These are phyloP conservation scores for Timandra comae DNA, from an alignment of 2,888 invertebrate species.

Conservation along the genomic window DNA sequence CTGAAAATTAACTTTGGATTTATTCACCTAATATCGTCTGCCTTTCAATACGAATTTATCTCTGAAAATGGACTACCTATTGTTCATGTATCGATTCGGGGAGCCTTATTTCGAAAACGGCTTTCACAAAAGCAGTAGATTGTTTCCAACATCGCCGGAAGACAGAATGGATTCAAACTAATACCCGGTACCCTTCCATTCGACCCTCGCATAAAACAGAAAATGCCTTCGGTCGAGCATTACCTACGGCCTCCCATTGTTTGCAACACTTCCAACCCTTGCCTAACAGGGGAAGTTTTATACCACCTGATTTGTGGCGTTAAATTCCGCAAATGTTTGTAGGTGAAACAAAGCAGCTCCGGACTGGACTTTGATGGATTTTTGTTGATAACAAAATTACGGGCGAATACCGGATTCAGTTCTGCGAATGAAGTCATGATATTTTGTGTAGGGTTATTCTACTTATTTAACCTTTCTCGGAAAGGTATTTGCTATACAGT, in stretches of 20 bases:
- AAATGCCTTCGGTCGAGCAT: conserved; percentile 60
- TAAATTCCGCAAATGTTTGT: conserved; percentile 17
- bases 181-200: conserved; percentile 48
- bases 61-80: conserved; percentile 17
- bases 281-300: conserved; percentile 49
- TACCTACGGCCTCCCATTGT: conserved; percentile 60
- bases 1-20: no score
- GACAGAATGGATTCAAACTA: conserved; percentile 67
- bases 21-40: neutral
- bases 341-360: conserved; percentile 6
- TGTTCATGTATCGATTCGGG: conserved; percentile 30
- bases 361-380: conserved; percentile 21
- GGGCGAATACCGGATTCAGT: no score
- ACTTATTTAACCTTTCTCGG: no score
- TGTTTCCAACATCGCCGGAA: conserved; percentile 63
- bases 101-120: conserved; percentile 36
- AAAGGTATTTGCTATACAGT: no score
- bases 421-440: conserved; percentile 3
- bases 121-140: conserved; percentile 59
- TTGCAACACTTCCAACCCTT: conserved; percentile 64
- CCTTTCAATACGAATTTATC: conserved; percentile 1
- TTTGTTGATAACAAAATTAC: conserved; percentile 19
- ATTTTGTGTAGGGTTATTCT: neutral
- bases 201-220: conserved; percentile 64
- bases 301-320: conserved; percentile 43